phyloP scores from a whole-genome alignment of 2,113 vertebrate genomes.

The Ctenomys sociabilis region DNA sequence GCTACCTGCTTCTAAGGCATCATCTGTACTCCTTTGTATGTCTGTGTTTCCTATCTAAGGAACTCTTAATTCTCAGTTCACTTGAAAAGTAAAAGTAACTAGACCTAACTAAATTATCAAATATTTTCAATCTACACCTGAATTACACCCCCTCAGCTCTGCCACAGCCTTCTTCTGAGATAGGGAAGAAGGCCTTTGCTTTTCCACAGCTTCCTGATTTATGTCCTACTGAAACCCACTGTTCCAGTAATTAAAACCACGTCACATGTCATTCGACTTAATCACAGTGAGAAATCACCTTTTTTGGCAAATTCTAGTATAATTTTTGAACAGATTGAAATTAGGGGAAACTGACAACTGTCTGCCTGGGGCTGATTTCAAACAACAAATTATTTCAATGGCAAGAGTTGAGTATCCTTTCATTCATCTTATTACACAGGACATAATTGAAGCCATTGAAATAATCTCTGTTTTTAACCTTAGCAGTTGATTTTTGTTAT shows the following conservation, averaged over 20 bases:
- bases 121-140: background rate
- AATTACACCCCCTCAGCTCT: background rate
- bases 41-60: background rate
- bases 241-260: background rate
- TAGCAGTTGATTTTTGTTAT: background rate
- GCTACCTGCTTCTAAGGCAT: background rate
- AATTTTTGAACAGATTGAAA: background rate
- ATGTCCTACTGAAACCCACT: background rate
- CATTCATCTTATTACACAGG: background rate
- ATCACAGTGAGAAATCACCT: background rate
- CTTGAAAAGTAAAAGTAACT: background rate
- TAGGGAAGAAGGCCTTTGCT: background rate
- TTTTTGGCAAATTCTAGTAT: background rate
- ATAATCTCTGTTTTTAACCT: conserved; percentile 13
- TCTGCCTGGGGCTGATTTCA: background rate
- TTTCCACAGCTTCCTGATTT: background rate
- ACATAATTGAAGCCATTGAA: background rate
- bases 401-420: background rate
- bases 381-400: background rate
- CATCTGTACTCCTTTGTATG: background rate
- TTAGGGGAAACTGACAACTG: background rate
- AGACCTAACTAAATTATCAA: background rate
- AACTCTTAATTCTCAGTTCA: background rate
- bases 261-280: background rate
- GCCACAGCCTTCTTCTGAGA: background rate